Conservation (phyloP, 2,888 invertebrate species). For the Ischnus inquisitorius region DNA sequence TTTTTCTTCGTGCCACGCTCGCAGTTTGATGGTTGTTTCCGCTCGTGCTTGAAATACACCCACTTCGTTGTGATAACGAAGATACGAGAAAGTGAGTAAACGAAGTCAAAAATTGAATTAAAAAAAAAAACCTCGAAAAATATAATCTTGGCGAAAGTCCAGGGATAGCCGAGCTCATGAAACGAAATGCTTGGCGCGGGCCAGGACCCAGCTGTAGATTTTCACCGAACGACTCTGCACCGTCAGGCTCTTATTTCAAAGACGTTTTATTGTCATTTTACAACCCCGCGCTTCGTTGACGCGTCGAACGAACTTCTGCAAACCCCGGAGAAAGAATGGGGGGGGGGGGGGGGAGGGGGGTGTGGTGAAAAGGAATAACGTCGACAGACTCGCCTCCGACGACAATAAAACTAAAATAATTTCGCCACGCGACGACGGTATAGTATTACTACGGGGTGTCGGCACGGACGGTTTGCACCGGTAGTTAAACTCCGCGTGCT, state of each 20-base stretch:
- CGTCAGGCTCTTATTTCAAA: constrained; percentile 73
- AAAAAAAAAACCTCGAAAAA: background rate
- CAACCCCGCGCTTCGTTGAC: constrained; percentile 63
- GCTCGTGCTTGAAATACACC: background rate
- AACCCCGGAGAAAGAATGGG: background rate
- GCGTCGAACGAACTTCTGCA: constrained; percentile 40
- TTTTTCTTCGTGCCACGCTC: background rate
- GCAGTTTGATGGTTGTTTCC: background rate
- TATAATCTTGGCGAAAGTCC: background rate
- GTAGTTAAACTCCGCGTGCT: constrained; percentile 35
- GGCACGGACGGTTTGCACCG: constrained; percentile 42
- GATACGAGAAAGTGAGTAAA: background rate
- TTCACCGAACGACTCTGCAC: constrained; percentile 52
- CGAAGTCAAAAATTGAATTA: background rate
- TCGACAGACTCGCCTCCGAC: constrained; percentile 33
- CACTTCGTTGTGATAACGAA: background rate
- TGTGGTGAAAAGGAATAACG: constrained; percentile 42
- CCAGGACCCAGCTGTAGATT: constrained; percentile 9
- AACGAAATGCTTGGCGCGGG: background rate
- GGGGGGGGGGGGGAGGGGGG: background rate
- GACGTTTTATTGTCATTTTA: constrained; percentile 77
- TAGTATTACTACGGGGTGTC: constrained; percentile 20
- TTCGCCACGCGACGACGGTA: constrained; percentile 29
- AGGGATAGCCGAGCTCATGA: background rate
- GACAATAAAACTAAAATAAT: constrained; percentile 65